Base-by-base conservation (phyloP, 2,113 vertebrate genomes). In the Oreochromis niloticus region DNA sequence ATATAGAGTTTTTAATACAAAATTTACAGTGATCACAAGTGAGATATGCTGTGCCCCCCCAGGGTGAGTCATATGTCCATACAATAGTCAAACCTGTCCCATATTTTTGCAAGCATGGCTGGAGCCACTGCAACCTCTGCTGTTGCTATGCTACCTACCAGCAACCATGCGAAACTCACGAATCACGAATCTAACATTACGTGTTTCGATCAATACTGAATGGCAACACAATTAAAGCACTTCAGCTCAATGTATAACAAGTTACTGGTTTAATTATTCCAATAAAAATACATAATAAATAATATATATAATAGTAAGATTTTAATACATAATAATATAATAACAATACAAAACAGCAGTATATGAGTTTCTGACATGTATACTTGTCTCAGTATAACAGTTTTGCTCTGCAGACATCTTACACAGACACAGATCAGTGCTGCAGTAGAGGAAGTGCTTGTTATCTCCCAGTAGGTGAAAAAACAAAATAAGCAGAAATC, bases 401-500 rank as follows among this genome's bases (percentile, higher is more conserved):
- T 61, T 85, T 81, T 86, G 87, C 27, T 78, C 43, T 30, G 68
- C 56, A 85, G 48, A 66, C 78, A 50, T 84, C 71, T 86, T n/a
- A 17, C 34, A 50, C 43, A 85, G 71, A 86, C 43, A 30, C 27
- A 78, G 46, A 78, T 66, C 4, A 59, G 48, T 56, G 50, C 27
- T 32, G 22, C 57, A 19, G 57, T 5, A 30, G 19, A 12, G 80
- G n/a, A 86, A 55, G 79, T 22, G 80, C 39, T 43, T 81, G 78
- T 88, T 89, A 85, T 88, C 82, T 82, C 30, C 22, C 80, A 82
- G 80, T 24, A 48, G 36, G 56, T 59, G 75, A 79, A 85, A 89
- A 89, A 90, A 80, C 86, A 87, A 93, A 90, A 83, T 19, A 84
- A 87, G 54, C 48, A 36, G 46, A 78, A 93, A 91, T 82, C 61